phyloP scores from a whole-genome alignment of 2,113 vertebrate species.

The Saiga tatarica region DNA sequence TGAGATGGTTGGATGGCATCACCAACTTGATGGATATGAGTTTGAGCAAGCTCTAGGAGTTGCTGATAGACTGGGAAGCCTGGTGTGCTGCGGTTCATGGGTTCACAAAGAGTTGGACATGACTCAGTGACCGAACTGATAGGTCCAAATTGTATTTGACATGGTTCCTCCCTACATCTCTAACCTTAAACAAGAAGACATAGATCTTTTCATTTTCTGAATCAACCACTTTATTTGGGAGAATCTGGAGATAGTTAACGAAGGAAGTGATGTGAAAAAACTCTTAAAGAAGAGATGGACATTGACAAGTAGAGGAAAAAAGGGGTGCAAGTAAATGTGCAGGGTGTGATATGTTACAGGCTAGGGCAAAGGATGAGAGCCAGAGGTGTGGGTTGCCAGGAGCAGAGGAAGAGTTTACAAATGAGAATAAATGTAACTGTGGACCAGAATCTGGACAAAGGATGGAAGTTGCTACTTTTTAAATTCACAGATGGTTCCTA shows the following conservation, averaged over 20 bases:
- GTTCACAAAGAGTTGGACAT: fast-evolving
- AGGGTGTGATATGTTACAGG: fast-evolving
- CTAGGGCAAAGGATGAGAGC: fast-evolving
- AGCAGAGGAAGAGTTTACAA: not conserved
- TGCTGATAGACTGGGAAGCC: not conserved
- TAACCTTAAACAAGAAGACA: not conserved
- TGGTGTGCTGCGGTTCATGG: not conserved
- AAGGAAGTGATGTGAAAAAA: not conserved
- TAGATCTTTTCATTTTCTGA: not conserved
- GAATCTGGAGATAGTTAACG: not conserved
- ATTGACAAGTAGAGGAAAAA: not conserved
- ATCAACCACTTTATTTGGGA: not conserved
- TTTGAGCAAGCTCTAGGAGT: not conserved
- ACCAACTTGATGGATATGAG: not conserved
- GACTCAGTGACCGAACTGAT: not conserved
- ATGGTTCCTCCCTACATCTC: not conserved
- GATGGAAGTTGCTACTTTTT: not conserved
- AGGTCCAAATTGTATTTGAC: not conserved
- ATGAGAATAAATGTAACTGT: not conserved
- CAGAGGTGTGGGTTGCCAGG: not conserved
- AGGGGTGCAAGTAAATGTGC: fast-evolving
- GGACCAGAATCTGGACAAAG: not conserved
- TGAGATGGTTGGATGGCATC: not conserved
- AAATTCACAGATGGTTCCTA: not conserved
- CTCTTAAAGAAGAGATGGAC: not conserved